These are phyloP conservation scores for Cheilosia vernalis DNA, from an alignment of 2,888 invertebrate species.

Conservation along the genomic window DNA sequence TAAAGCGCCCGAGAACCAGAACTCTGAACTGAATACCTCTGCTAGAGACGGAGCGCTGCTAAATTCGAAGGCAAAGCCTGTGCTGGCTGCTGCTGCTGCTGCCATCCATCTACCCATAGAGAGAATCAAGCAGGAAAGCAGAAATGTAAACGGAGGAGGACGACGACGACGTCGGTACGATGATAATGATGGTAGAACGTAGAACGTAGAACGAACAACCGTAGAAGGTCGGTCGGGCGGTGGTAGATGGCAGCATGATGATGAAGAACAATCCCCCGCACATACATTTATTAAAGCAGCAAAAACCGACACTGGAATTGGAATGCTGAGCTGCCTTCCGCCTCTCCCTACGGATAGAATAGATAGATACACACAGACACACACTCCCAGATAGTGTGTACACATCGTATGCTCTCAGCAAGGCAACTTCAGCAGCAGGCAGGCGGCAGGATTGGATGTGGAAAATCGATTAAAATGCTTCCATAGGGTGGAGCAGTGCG, in stretches of 20 bases:
- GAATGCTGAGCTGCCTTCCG: conserved; percentile 11
- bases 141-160: conserved; percentile 23
- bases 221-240: conserved; percentile 18
- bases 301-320: conserved; percentile 43
- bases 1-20: conserved; percentile 54
- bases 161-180: not conserved
- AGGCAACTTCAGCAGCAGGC: conserved; percentile 28
- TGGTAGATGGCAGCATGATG: not conserved
- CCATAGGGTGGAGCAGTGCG: conserved; percentile 71
- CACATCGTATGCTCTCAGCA: conserved; percentile 31
- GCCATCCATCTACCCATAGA: conserved; percentile 35
- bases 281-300: conserved; percentile 18
- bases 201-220: not conserved
- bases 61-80: conserved; percentile 48
- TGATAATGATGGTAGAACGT: conserved; percentile 7
- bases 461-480: conserved; percentile 82
- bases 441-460: conserved; percentile 78
- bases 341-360: conserved; percentile 28
- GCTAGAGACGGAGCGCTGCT: conserved; percentile 4
- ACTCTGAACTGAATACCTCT: conserved; percentile 33
- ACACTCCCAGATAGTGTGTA: conserved; percentile 19
- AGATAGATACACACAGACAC: conserved; percentile 54
- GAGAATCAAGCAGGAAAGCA: conserved; percentile 29
- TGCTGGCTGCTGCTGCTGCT: not conserved
- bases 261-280: conserved; percentile 42